Base-by-base conservation (phyloP, 2,888 invertebrate species). In the Drosophila koepferae region DNA sequence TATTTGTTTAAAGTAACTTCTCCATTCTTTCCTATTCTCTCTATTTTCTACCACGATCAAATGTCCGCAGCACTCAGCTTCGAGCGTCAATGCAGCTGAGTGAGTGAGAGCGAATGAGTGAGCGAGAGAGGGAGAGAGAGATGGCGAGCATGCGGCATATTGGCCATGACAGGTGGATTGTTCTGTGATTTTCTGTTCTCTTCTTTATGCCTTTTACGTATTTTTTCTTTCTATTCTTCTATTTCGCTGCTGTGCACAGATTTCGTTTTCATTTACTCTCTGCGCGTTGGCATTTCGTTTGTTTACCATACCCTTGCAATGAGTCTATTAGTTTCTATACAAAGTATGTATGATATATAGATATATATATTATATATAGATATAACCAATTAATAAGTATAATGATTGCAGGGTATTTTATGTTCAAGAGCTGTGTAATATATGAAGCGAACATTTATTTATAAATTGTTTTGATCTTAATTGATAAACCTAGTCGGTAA, bases 121-220 rank as follows among this genome's bases (percentile, higher is more conserved):
- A 20, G 14, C 14, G 18, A 12, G 51, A 20, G 31, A 41, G 14
- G 49, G 48, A 54, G 48, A 36, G n/a, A 23, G 43, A 66, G 51
- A 36, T 10, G 31, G 28, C 55, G 38, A 44, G 54, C 34, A 40
- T 31, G 12, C 31, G 40, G 54, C 20, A 63, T 28, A 59, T 48
- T 20, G 58, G 16, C 38, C 54, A 63, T 74, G 79, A 84, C 83
- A 84, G 84, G 83, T 84, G 86, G 56, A 77, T 81, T 80, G 61
- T 46, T 49, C 63, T 68, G 41, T 71, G 66, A 51, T 64, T 63
- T 69, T 58, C 38, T 72, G 64, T 58, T 60, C 71, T 79, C 63
- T 69, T 48, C 49, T 58, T 2, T 28, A 12, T 23, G 44, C 60
- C 59, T 56, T 59, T 58, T 63, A 44, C 54, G 51, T 62, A 49